Base-by-base conservation (phyloP, 2,888 invertebrate genomes). In the Yponomeuta plumbellus region DNA sequence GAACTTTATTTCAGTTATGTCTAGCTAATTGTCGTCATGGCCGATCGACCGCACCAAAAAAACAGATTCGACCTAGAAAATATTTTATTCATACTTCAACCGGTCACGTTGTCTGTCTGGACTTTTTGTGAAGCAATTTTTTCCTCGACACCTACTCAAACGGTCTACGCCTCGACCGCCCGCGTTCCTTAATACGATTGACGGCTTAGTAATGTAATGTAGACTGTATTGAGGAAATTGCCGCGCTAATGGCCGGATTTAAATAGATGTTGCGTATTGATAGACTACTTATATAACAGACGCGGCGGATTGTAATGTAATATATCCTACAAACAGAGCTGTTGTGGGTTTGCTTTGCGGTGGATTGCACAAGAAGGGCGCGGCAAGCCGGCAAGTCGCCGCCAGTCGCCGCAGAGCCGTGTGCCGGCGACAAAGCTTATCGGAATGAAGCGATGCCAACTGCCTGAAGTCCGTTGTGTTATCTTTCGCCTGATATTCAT, bases 181-280 rank as follows among this genome's bases (percentile, higher is more conserved):
- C 44, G 44, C 44, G 17, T 52, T 52, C 17, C 44, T 17, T n/a
- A n/a, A 52, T 13, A 17, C 34, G 44, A 52, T 52, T 13, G 44
- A 52, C 17, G 13, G 44, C 34, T 34, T 10, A 34, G 34, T 34
- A 34, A 34, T 34, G 44, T 13, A 17, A 52, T 17, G 17, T 17
- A 44, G 13, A 17, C 44, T 17, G 13, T 44, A 17, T 52, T 52
- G 44, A 17, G 5, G 44, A 52, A 17, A 52, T 34, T 34, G 34
- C 34, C 34, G 34, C 34, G 44, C 13, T 52, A 52, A 52, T 17
- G 44, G 44, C 13, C 5, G 13, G 10, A 52, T 52, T 52, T 52
- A 13, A 52, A 52, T 52, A 52, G 44, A 52, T 52, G 44, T 52
- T 52, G 44, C 44, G 44, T 52, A 52, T 52, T 52, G 44, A 34